Evolutionary conservation across 1,140 invertebrate species (phyloP).

Genomic region (Cyclargus thomasi): DNA sequence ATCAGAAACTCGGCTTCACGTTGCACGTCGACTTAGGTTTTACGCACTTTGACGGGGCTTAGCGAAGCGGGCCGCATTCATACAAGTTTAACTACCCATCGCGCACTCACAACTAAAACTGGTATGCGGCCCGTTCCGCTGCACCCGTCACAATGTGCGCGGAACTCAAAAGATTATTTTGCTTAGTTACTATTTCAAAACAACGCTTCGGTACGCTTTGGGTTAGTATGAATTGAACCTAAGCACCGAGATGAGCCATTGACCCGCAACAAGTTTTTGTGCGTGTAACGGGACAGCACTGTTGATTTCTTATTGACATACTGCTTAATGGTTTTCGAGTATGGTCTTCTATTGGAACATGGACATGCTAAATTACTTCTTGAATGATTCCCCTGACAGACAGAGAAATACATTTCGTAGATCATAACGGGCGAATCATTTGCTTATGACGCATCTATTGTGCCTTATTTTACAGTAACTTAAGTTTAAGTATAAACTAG

Average conservation of each 20-base stretch:
- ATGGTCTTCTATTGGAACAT: conserved; percentile 17
- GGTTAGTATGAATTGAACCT: conserved; percentile 23
- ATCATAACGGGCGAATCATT: background rate
- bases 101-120: too few relatives aligned
- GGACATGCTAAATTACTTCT: background rate
- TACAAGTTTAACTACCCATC: too few relatives aligned
- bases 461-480: too few relatives aligned
- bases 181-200: background rate
- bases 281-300: conserved; percentile 60
- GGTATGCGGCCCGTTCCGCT: too few relatives aligned
- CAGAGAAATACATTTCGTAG: background rate
- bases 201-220: too few relatives aligned
- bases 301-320: conserved; percentile 67
- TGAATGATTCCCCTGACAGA: conserved; percentile 8
- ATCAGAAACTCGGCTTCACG: too few relatives aligned
- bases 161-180: too few relatives aligned
- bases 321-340: conserved; percentile 34
- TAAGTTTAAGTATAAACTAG: too few relatives aligned
- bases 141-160: too few relatives aligned
- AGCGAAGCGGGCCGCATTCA: too few relatives aligned
- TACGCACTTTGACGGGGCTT: too few relatives aligned
- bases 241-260: conserved; percentile 48
- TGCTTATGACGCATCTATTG: background rate
- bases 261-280: conserved; percentile 70
- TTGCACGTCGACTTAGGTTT: too few relatives aligned